Evolutionary conservation across 2,797 vertebrate species (phyloP).

Genomic region (Parambassis ranga): DNA sequence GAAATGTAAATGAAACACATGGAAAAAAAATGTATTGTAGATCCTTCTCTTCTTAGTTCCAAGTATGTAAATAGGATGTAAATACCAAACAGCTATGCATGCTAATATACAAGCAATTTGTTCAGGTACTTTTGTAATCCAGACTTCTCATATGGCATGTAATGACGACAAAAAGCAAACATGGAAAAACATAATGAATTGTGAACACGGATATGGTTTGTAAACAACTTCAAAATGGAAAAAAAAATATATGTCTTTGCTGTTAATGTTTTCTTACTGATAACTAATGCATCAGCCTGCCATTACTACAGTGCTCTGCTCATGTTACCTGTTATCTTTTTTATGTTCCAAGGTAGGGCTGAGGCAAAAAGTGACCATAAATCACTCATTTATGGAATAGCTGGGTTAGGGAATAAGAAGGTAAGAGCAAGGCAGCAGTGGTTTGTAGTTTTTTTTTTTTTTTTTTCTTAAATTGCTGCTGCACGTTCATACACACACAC

Average conservation of each 20-base stretch:
- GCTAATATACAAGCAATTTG: constrained; percentile 93
- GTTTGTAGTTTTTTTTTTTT: background rate
- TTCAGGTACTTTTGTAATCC: constrained; percentile 99
- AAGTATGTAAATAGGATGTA: constrained; percentile 92
- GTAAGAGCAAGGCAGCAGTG: constrained; percentile 37
- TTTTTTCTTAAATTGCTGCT: constrained; percentile 50
- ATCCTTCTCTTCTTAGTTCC: constrained; percentile 78
- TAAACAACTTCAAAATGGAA: constrained; percentile 74
- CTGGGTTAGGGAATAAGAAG: constrained; percentile 13
- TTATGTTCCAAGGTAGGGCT: constrained; percentile 69
- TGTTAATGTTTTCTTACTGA: constrained; percentile 78
- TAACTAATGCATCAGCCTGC: constrained; percentile 77
- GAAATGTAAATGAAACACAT: constrained; percentile 87
- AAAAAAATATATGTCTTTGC: constrained; percentile 68
- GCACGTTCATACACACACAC: constrained; percentile 68
- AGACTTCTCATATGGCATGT: constrained; percentile 91
- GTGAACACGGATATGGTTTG: constrained; percentile 79
- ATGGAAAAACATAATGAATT: constrained; percentile 76
- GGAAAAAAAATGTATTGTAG: constrained; percentile 77
- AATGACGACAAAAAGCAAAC: constrained; percentile 78
- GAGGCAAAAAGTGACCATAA: constrained; percentile 69
- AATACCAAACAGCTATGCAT: constrained; percentile 93
- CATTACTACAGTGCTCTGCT: constrained; percentile 74
- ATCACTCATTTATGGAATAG: constrained; percentile 52
- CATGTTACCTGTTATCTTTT: constrained; percentile 73